These are phyloP conservation scores for Acinonyx jubatus DNA, from an alignment of 2,113 vertebrate genomes.

Conservation along the genomic window DNA sequence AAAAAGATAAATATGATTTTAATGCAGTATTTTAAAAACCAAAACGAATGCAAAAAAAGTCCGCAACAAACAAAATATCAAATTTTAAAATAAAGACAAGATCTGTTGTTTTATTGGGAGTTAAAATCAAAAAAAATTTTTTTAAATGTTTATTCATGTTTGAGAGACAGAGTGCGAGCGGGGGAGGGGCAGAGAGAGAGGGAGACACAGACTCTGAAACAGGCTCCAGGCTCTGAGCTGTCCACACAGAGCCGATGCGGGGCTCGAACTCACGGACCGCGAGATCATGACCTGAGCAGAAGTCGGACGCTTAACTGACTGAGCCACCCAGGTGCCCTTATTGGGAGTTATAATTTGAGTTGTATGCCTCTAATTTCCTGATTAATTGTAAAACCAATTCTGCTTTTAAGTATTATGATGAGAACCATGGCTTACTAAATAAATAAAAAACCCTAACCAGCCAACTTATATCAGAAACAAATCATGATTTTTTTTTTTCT, in stretches of 20 bases:
- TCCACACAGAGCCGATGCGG: no score
- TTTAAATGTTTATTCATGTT: no score
- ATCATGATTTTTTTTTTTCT: not conserved
- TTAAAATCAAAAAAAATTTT: not conserved
- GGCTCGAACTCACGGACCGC: no score
- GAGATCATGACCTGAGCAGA: no score
- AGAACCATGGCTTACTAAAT: not conserved
- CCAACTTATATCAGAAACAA: conserved; percentile 21
- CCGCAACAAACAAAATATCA: not conserved
- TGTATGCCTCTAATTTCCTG: not conserved
- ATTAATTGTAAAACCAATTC: not conserved
- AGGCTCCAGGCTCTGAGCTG: no score
- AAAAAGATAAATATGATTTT: not conserved
- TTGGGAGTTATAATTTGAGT: conserved; percentile 14
- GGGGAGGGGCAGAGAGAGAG: no score
- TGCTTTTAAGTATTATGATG: not conserved
- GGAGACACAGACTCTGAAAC: no score
- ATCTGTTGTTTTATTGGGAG: not conserved
- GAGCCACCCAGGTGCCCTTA: not conserved
- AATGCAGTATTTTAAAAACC: not conserved
- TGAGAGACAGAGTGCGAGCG: no score
- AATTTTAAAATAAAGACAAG: not conserved
- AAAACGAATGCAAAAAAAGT: not conserved
- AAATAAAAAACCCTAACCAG: not conserved
- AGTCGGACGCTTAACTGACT: no score